phyloP scores from a whole-genome alignment of 2,888 invertebrate genomes.

The Troides oblongomaculatus region DNA sequence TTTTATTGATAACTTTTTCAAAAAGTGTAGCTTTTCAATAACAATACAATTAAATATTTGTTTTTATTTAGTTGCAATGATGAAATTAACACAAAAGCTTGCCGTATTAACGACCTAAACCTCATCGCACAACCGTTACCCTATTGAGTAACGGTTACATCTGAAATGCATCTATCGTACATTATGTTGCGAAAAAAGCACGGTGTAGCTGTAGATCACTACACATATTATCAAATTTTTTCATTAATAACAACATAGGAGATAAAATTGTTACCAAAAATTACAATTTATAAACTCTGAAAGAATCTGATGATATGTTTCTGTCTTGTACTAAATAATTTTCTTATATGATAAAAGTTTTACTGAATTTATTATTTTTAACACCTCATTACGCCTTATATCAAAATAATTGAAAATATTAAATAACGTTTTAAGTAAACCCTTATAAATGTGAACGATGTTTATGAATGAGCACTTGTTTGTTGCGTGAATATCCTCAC shows the following conservation, averaged over 20 bases:
- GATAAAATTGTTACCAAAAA: no score
- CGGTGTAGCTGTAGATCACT: not conserved
- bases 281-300: not conserved
- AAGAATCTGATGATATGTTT: not conserved
- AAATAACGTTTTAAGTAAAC: conserved; percentile 22
- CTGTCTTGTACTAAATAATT: not conserved
- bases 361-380: not conserved
- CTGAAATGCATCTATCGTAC: conserved; percentile 43
- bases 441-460: conserved; percentile 41
- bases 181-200: not conserved
- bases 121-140: conserved; percentile 17
- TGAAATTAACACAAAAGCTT: conserved; percentile 11
- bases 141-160: conserved; percentile 20
- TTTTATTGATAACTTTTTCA: no score
- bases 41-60: no score
- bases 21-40: no score
- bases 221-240: not conserved
- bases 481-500: conserved; percentile 37
- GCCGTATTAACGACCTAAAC: conserved; percentile 10
- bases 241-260: not conserved
- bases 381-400: not conserved
- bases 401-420: conserved; percentile 7
- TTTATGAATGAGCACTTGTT: conserved; percentile 65
- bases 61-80: conserved; percentile 1
- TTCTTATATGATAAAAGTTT: not conserved